Conservation (phyloP, 2,797 vertebrate species). For the Hypotaenidia philippensis region DNA sequence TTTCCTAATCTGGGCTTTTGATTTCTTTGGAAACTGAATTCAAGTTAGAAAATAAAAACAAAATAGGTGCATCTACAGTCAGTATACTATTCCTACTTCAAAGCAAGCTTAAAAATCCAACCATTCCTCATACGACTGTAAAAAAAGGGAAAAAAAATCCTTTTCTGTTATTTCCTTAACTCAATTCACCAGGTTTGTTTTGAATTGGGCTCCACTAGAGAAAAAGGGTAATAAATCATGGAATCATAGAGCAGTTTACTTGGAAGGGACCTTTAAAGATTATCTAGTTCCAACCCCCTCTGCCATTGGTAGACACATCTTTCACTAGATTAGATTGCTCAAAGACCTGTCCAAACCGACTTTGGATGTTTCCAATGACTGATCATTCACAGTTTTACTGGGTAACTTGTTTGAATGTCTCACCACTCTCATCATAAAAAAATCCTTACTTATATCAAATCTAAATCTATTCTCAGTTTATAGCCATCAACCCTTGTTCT, state of each 20-base stretch:
- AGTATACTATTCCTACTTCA: background rate
- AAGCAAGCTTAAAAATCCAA: background rate
- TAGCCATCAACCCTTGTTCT: background rate
- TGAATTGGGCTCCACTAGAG: background rate
- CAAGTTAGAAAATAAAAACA: background rate
- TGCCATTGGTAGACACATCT: background rate
- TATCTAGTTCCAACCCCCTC: rapidly evolving
- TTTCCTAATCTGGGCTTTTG: background rate
- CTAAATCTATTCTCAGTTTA: background rate
- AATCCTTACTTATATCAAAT: background rate
- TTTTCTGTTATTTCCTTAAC: background rate
- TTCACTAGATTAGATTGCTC: background rate
- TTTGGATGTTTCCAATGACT: background rate
- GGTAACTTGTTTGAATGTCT: background rate
- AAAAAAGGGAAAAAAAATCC: background rate
- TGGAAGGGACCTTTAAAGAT: background rate
- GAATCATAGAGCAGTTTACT: background rate
- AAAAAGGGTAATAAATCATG: background rate
- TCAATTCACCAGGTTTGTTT: background rate
- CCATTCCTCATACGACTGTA: background rate
- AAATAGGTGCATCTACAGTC: background rate
- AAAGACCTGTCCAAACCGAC: background rate
- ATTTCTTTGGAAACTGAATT: background rate
- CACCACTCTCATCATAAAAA: background rate
- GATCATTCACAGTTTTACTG: background rate